Base-by-base conservation (phyloP, 2,113 vertebrate genomes). In the Heloderma charlesbogerti region DNA sequence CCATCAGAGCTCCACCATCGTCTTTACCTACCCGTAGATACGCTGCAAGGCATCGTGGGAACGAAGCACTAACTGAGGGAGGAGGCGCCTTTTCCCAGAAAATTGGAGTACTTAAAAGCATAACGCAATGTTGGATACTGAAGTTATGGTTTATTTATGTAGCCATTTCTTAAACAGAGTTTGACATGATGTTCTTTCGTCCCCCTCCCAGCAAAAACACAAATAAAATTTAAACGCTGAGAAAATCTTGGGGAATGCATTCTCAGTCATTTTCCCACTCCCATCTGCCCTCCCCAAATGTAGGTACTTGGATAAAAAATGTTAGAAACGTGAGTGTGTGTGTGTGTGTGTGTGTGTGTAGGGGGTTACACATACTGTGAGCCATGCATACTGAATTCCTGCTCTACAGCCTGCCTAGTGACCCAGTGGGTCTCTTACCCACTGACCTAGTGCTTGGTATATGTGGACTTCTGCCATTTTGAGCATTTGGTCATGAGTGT, bases 1-100 rank as follows among this genome's bases (percentile, higher is more conserved):
- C 0, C 98, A 99, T 94, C 99, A 99, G 92, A 99, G 98, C 95
- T 99, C 98, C 88, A 99, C 98, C 77, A 99, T 99, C 60, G 94
- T 99, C 94, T 99, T 99, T 97, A 98, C 0, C 96, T 99, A 96
- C 98, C 99, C 72, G 96, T 99, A 51, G 98, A 99, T 81, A 95
- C 98, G 97, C 87, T 99, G 96, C 98, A 98, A 43, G 95, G 95
- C 31, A 92, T 99, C 1, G 0, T 97, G 0, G 89, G 37, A 4
- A 1, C 5, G 60, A 95, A 25, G 5, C 86, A 40, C 0, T 37
- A 6, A 37, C 66, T 16, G 34, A 25, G 3, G 22, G 13, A 8
- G 88, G 9, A 81, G 40, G 29, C 2, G 25, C 83, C 78, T 60
- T 0, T 31, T 71, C 25, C 6, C 29, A 45, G 81, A 31, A 45